Conservation (phyloP, 2,797 vertebrate species). For the Rhynchonycteris naso region DNA sequence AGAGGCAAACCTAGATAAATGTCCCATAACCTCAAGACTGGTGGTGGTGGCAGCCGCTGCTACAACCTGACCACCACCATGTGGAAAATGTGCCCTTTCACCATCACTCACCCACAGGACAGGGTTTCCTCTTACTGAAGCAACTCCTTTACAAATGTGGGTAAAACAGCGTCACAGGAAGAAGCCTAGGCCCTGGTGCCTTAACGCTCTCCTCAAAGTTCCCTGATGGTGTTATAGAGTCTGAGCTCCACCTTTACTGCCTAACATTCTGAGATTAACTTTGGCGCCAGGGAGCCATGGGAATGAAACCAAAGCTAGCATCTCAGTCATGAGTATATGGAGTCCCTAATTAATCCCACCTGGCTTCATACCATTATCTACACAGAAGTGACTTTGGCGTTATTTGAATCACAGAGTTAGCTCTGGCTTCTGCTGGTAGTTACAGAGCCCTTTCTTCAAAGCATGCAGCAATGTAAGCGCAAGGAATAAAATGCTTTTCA, state of each 20-base stretch:
- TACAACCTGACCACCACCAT: background rate
- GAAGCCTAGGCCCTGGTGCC: background rate
- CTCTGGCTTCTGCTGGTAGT: background rate
- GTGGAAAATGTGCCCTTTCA: background rate
- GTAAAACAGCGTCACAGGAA: background rate
- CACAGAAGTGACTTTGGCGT: slow-evolving; percentile 19
- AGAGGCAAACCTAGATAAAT: background rate
- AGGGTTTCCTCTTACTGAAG: background rate
- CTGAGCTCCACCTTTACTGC: background rate
- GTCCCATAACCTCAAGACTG: background rate
- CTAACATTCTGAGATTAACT: slow-evolving; percentile 38
- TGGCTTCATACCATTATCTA: background rate
- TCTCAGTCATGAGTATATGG: background rate
- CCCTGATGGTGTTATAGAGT: background rate
- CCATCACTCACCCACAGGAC: background rate
- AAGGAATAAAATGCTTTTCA: slow-evolving; percentile 38
- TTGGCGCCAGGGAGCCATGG: background rate
- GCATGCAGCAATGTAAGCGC: background rate
- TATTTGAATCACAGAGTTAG: slow-evolving; percentile 28
- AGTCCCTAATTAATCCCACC: slow-evolving; percentile 20
- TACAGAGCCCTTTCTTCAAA: slow-evolving; percentile 7
- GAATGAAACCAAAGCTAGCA: background rate
- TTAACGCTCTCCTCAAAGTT: background rate
- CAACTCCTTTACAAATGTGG: background rate
- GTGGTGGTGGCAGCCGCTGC: background rate